phyloP scores from a whole-genome alignment of 2,888 invertebrate species.

The Heliconius erato region DNA sequence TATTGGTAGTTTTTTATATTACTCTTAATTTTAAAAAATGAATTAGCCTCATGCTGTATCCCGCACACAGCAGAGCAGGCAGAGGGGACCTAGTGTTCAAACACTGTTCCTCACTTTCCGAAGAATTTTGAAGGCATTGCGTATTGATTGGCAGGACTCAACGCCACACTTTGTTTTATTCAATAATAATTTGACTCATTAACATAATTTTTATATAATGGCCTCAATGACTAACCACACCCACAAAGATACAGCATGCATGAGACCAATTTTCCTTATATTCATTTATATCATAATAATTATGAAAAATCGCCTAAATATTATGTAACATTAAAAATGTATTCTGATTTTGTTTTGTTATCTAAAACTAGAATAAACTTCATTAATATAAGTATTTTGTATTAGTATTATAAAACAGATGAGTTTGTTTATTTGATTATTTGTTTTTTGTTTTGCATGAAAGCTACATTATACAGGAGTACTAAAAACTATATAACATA shows the following conservation, averaged over 20 bases:
- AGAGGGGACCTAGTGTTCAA: too few relatives aligned
- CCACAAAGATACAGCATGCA: neutral
- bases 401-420: neutral
- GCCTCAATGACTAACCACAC: neutral
- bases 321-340: neutral
- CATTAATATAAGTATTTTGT: neutral
- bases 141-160: too few relatives aligned
- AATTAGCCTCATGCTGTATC: too few relatives aligned
- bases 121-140: too few relatives aligned
- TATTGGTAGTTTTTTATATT: neutral
- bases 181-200: slow-evolving; percentile 6
- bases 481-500: too few relatives aligned
- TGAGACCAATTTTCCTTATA: slow-evolving; percentile 3
- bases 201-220: neutral
- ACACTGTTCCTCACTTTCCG: too few relatives aligned
- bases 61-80: too few relatives aligned
- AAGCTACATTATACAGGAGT: too few relatives aligned
- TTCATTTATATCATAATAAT: neutral
- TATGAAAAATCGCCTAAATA: neutral
- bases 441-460: too few relatives aligned
- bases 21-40: too few relatives aligned
- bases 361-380: neutral
- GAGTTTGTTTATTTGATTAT: too few relatives aligned
- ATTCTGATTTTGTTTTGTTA: too few relatives aligned
- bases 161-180: neutral